Conservation (phyloP, 23 tunicate species). For the Ciona savignyi region DNA sequence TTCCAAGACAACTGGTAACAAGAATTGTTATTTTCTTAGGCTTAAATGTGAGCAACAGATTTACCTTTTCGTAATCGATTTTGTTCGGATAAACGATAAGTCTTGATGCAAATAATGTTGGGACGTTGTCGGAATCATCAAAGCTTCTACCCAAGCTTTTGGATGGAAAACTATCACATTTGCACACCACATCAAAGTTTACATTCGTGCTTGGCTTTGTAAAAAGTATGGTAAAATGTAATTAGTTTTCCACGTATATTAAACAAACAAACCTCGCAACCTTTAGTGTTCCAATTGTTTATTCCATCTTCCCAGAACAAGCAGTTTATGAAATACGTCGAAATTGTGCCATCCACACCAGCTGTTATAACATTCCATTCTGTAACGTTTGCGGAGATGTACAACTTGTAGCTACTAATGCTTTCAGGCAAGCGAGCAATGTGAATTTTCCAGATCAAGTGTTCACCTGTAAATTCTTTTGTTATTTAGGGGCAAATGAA, state of each 20-base stretch:
- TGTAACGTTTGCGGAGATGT: background rate
- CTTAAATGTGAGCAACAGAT: too few relatives aligned
- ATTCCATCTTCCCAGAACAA: background rate
- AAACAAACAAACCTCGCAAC: background rate
- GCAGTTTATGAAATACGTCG: background rate
- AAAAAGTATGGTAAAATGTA: too few relatives aligned
- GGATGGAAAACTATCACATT: background rate
- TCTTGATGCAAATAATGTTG: background rate
- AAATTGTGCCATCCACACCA: background rate
- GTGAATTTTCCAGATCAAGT: background rate
- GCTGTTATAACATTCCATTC: background rate
- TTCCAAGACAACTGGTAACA: background rate
- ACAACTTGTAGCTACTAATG: background rate
- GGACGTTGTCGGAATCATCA: background rate
- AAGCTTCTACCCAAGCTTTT: background rate
- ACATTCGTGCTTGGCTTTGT: background rate
- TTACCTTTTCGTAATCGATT: background rate
- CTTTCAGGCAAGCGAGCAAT: background rate
- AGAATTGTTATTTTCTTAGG: too few relatives aligned
- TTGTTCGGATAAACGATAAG: background rate
- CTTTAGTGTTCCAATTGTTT: background rate
- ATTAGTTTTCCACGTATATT: background rate
- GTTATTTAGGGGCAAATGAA: too few relatives aligned
- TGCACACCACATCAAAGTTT: background rate
- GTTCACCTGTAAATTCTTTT: background rate